These are phyloP conservation scores for Auanema freiburgensis DNA, from an alignment of 2,888 invertebrate species.

Conservation along the genomic window DNA sequence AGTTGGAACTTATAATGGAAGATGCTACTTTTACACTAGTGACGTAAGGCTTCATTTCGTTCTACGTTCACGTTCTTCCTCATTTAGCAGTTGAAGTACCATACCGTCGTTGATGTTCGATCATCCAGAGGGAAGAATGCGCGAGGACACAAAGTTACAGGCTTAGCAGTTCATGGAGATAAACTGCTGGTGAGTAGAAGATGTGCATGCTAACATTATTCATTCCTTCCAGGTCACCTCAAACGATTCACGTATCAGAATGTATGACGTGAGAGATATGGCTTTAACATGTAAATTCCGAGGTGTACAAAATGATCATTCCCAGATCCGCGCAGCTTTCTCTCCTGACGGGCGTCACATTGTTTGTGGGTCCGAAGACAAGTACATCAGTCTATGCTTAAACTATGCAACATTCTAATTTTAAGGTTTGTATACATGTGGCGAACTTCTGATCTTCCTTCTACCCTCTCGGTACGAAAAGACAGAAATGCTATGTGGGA, in stretches of 20 bases:
- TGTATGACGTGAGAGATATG: slow-evolving; percentile 91
- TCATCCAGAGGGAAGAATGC: slow-evolving; percentile 94
- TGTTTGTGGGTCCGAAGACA: slow-evolving; percentile 91
- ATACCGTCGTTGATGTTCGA: slow-evolving; percentile 90
- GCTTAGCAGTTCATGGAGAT: slow-evolving; percentile 73
- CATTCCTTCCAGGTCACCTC: slow-evolving; percentile 72
- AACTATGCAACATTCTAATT: not conserved
- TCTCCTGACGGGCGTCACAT: slow-evolving; percentile 95
- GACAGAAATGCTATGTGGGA: slow-evolving; percentile 91
- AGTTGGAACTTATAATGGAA: slow-evolving; percentile 95
- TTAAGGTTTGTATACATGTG: slow-evolving; percentile 79
- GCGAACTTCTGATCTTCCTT: slow-evolving; percentile 74
- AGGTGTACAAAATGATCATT: slow-evolving; percentile 59
- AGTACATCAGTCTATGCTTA: slow-evolving; percentile 15
- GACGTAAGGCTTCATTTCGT: slow-evolving; percentile 70
- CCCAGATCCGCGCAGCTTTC: slow-evolving; percentile 92
- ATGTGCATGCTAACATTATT: not conserved
- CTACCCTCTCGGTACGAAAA: slow-evolving; percentile 72
- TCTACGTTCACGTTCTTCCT: not conserved
- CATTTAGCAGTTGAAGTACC: slow-evolving; percentile 84
- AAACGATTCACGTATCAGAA: slow-evolving; percentile 91
- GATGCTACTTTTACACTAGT: slow-evolving; percentile 96
- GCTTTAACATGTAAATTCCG: slow-evolving; percentile 89
- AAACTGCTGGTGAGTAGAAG: slow-evolving; percentile 66
- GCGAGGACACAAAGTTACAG: slow-evolving; percentile 90